Conservation (phyloP, 2,888 invertebrate genomes). For the Pachycephus smyrnensis region DNA sequence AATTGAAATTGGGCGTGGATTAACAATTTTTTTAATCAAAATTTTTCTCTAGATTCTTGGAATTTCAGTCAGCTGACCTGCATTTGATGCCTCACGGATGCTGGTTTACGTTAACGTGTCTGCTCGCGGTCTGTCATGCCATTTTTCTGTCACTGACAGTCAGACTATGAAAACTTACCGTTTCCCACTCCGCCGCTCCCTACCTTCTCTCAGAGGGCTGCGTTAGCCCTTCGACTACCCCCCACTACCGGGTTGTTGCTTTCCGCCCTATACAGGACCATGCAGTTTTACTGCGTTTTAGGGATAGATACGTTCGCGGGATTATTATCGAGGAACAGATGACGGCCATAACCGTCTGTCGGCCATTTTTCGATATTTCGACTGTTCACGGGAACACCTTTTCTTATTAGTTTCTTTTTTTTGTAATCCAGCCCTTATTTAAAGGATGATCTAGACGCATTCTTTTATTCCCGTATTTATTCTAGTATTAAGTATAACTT, state of each 20-base stretch:
- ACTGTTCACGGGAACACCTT: background rate
- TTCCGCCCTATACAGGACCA: background rate
- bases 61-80: background rate
- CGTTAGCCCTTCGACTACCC: background rate
- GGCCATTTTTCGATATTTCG: background rate
- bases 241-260: background rate
- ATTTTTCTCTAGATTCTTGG: background rate
- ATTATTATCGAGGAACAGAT: background rate
- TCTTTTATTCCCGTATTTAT: too few species aligned
- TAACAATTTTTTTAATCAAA: background rate
- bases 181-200: background rate
- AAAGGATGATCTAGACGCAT: too few species aligned
- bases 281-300: background rate
- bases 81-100: background rate
- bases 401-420: background rate
- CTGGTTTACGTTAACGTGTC: slow-evolving; percentile 4
- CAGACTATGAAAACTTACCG: background rate
- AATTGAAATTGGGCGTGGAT: background rate
- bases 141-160: background rate
- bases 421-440: background rate
- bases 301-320: too few species aligned
- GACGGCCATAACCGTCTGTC: background rate
- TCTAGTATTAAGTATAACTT: too few species aligned
- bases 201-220: background rate
- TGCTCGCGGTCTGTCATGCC: slow-evolving; percentile 5